Percentiles rank a stretch among this genome's conserved stretches.
These are phyloP conservation scores for Bungarus multicinctus DNA, from an alignment of 2,113 vertebrate species.

Conservation along the genomic window DNA sequence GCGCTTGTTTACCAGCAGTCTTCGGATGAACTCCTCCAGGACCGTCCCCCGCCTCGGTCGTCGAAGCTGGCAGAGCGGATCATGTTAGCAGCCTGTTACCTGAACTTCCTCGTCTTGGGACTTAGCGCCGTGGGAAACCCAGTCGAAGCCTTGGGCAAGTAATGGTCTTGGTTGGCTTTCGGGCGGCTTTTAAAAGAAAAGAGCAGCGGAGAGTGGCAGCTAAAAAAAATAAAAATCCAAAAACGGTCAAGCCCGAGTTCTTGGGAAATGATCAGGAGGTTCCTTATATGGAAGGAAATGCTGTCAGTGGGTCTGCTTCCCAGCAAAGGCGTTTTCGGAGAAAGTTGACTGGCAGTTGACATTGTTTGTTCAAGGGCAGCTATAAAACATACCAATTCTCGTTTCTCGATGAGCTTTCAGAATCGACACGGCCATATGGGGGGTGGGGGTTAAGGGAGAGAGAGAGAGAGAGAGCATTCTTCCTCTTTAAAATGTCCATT, in stretches of 20 bases:
- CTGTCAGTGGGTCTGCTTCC: neutral
- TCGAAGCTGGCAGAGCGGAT: slow-evolving; percentile 14
- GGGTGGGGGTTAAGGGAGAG: neutral
- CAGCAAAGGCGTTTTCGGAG: neutral
- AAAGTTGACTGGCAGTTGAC: neutral
- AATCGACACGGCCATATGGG: neutral
- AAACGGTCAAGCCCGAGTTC: neutral
- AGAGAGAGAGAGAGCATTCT: neutral
- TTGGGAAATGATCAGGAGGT: neutral
- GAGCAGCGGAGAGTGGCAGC: neutral
- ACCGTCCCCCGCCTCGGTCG: neutral
- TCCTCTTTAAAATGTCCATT: neutral
- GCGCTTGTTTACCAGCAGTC: neutral
- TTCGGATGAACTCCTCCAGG: neutral
- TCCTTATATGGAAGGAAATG: neutral
- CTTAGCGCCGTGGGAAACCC: slow-evolving; percentile 35
- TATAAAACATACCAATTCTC: neutral
- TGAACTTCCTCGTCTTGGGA: slow-evolving; percentile 44
- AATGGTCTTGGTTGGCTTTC: neutral
- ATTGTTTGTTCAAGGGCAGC: neutral
- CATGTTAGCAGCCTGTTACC: slow-evolving; percentile 49
- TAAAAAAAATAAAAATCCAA: no score
- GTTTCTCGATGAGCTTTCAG: neutral
- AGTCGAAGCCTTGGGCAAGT: slow-evolving; percentile 53
- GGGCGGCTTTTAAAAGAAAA: neutral